phyloP scores from a whole-genome alignment of 2,797 vertebrate genomes.

The Acomys russatus region DNA sequence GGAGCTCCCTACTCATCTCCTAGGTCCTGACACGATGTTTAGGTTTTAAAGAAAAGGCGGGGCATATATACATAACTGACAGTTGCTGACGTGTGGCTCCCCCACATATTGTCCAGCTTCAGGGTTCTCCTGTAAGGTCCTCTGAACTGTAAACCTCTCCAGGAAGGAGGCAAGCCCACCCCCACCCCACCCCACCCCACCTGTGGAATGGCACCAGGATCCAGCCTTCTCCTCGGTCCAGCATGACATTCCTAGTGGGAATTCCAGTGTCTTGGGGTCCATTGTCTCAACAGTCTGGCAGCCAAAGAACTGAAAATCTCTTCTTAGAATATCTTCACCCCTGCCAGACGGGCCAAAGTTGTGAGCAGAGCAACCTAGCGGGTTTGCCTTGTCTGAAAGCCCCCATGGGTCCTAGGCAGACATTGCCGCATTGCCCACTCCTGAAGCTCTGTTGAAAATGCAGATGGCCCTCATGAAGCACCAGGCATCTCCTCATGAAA shows the following conservation, averaged over 20 bases:
- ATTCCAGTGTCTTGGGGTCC: not conserved
- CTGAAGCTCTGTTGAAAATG: not conserved
- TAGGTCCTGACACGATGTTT: not conserved
- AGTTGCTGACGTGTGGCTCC: not conserved
- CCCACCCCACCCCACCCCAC: not conserved
- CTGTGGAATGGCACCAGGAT: not conserved
- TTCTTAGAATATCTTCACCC: not conserved
- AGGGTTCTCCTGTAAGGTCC: not conserved
- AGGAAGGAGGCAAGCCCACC: not conserved
- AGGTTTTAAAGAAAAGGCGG: not conserved
- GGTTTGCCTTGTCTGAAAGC: not conserved
- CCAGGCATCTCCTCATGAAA: not conserved
- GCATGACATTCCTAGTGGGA: not conserved
- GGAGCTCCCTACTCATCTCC: not conserved
- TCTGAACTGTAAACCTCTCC: not conserved
- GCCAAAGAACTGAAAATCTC: not conserved
- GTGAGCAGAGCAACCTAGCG: not conserved
- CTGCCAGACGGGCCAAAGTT: not conserved
- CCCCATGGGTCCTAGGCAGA: accelerated
- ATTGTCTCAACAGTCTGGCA: not conserved
- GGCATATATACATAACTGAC: no score
- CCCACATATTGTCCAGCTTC: not conserved
- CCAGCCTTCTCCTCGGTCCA: not conserved
- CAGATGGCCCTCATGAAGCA: accelerated
- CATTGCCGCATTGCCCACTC: not conserved